A percentile compares a stretch with the other conserved stretches of the same genome.
Conservation (phyloP, 2,888 invertebrate genomes). For the Cloeon dipterum region DNA sequence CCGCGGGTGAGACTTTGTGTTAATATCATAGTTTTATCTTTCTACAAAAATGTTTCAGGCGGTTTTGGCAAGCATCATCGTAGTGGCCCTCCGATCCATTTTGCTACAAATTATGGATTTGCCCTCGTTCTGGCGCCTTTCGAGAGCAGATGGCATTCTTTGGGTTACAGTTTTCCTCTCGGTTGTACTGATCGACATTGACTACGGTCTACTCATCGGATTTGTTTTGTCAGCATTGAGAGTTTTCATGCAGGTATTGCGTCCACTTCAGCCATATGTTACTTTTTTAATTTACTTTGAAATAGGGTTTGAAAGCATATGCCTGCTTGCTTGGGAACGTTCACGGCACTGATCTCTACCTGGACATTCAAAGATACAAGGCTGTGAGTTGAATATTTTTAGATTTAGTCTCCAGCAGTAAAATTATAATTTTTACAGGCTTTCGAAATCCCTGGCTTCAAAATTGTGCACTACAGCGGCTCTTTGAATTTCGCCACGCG, state of each 20-base stretch:
- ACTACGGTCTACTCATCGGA: slow-evolving; percentile 40
- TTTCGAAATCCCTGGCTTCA: slow-evolving; percentile 41
- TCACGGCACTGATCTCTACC: slow-evolving; percentile 36
- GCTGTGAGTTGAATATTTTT: slow-evolving; percentile 19
- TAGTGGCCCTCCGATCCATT: slow-evolving; percentile 23
- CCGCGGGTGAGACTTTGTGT: slow-evolving; percentile 30
- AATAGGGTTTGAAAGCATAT: slow-evolving; percentile 36
- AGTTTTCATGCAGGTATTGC: neutral
- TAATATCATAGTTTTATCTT: neutral
- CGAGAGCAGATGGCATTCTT: slow-evolving; percentile 43
- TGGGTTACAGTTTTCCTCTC: slow-evolving; percentile 52
- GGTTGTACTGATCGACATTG: slow-evolving; percentile 51
- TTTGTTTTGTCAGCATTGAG: slow-evolving; percentile 36
- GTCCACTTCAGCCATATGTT: neutral
- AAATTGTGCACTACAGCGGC: slow-evolving; percentile 55
- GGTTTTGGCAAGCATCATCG: slow-evolving; percentile 28
- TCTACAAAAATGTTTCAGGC: slow-evolving; percentile 4
- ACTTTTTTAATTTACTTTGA: too few species aligned
- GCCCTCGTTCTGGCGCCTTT: slow-evolving; percentile 36
- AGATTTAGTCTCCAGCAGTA: neutral
- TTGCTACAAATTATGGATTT: slow-evolving; percentile 31
- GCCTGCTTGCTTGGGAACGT: slow-evolving; percentile 35
- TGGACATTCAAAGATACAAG: slow-evolving; percentile 35
- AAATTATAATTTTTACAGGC: slow-evolving; percentile 27
- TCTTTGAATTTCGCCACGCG: slow-evolving; percentile 45